A percentile compares a stretch with the other conserved stretches of the same genome.
phyloP scores from a whole-genome alignment of 1,140 invertebrate genomes.

The Bemisia tabaci region DNA sequence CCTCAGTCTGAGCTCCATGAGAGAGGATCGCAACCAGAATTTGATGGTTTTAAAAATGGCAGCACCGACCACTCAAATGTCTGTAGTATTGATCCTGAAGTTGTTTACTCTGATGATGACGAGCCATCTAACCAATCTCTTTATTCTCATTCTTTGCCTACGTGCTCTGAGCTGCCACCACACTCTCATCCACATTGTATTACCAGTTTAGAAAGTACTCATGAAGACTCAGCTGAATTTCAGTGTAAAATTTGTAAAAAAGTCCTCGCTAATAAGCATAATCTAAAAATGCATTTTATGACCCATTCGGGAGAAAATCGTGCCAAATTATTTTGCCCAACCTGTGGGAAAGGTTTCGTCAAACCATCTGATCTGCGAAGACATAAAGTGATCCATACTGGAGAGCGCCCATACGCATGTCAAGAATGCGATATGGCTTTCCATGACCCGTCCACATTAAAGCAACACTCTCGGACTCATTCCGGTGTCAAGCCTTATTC shows the following conservation, averaged over 20 bases:
- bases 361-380: constrained; percentile 44
- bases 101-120: constrained; percentile 11
- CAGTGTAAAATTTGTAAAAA: constrained; percentile 34
- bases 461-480: constrained; percentile 33
- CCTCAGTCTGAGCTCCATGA: neutral
- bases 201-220: too few relatives aligned
- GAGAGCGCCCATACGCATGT: constrained; percentile 18
- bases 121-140: constrained; percentile 2
- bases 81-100: constrained; percentile 2
- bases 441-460: constrained; percentile 32
- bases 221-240: constrained; percentile 10
- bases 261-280: constrained; percentile 50
- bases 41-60: neutral
- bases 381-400: constrained; percentile 26
- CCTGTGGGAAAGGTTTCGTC: constrained; percentile 57
- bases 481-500: constrained; percentile 30
- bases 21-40: neutral
- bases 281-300: constrained; percentile 50
- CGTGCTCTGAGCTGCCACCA: constrained; percentile 10
- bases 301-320: constrained; percentile 58
- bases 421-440: constrained; percentile 29
- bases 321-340: constrained; percentile 46
- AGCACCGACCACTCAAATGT: neutral
- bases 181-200: constrained; percentile 4
- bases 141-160: constrained; percentile 5